Evolutionary conservation across 2,888 invertebrate genomes (phyloP).

Genomic region (Agrochola lota): DNA sequence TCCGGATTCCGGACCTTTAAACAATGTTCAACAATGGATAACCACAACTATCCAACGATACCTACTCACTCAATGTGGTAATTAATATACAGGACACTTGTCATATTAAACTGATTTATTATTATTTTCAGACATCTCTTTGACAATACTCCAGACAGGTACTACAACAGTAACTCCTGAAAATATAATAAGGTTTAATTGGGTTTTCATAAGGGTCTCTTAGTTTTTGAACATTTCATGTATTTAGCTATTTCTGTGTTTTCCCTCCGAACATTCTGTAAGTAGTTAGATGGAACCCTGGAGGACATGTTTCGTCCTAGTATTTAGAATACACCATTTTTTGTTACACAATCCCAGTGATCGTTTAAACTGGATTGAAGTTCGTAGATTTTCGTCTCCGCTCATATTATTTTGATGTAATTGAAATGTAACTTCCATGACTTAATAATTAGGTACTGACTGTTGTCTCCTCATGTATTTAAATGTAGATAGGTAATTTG

Average conservation of each 20-base stretch:
- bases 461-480: slow-evolving; percentile 31
- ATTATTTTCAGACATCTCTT: slow-evolving; percentile 12
- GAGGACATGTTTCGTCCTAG: neutral
- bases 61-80: neutral
- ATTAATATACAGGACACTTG: neutral
- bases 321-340: slow-evolving; percentile 21
- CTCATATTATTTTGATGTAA: slow-evolving; percentile 4
- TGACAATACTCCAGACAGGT: neutral
- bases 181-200: neutral
- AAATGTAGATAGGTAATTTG: slow-evolving; percentile 36
- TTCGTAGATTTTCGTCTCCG: neutral
- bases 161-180: neutral
- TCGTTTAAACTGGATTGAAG: neutral
- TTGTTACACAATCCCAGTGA: neutral
- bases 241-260: neutral
- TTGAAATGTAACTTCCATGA: neutral
- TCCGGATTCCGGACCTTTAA: neutral
- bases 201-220: neutral
- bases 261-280: slow-evolving; percentile 2
- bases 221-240: neutral
- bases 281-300: slow-evolving; percentile 19
- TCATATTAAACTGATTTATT: neutral
- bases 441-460: slow-evolving; percentile 18
- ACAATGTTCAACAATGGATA: neutral
- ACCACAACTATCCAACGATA: neutral